phyloP scores from a whole-genome alignment of 2,888 invertebrate genomes.

The Embidobia sp. region DNA sequence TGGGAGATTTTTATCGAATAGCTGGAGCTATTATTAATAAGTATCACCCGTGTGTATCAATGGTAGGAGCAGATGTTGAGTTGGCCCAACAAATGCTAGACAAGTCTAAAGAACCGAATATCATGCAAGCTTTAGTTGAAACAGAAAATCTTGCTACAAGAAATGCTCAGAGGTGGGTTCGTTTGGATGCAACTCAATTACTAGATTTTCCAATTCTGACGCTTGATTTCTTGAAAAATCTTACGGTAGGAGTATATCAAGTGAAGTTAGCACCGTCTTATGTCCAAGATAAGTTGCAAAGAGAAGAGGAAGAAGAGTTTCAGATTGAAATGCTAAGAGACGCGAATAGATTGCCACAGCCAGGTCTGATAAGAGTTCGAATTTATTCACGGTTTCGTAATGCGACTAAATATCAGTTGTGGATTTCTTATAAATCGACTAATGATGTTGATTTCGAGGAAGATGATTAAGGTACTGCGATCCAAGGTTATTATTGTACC shows the following conservation, averaged over 20 bases:
- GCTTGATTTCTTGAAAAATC: conserved; percentile 37
- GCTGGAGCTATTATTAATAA: conserved; percentile 44
- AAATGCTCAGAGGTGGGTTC: conserved; percentile 37
- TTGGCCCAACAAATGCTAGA: conserved; percentile 2
- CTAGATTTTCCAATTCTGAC: conserved; percentile 32
- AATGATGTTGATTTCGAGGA: neutral
- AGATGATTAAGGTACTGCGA: neutral
- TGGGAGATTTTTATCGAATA: conserved; percentile 24
- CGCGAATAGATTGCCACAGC: conserved; percentile 22
- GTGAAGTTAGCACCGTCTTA: conserved; percentile 52
- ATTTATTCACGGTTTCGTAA: conserved; percentile 25
- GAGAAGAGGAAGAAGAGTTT: conserved; percentile 43
- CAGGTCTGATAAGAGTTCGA: conserved; percentile 26
- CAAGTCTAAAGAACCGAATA: conserved; percentile 19
- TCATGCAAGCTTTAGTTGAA: conserved; percentile 44
- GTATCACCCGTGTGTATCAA: conserved; percentile 35
- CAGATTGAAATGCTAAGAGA: conserved; percentile 42
- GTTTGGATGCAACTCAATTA: conserved; percentile 14
- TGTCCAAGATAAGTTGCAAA: conserved; percentile 47
- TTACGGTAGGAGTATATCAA: conserved; percentile 55
- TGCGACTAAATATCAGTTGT: conserved; percentile 18
- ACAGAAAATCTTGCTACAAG: conserved; percentile 31
- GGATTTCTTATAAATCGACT: conserved; percentile 11
- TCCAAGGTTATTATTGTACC: conserved; percentile 8
- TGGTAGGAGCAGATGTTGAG: conserved; percentile 27